These are phyloP conservation scores for Sebastes taczanowskii DNA, from an alignment of 2,797 vertebrate genomes.

Conservation along the genomic window DNA sequence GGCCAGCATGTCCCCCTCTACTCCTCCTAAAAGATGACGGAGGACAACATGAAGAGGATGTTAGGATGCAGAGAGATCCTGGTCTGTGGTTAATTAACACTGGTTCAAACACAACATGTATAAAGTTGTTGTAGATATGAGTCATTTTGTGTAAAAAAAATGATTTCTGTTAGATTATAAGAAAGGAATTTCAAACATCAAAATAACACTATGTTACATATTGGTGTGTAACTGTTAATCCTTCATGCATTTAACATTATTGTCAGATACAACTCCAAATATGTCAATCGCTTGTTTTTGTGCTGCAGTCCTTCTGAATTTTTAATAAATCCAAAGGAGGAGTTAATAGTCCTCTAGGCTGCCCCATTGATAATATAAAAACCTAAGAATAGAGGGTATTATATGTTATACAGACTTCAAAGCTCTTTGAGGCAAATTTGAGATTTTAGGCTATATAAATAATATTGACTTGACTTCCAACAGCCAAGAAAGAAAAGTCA, in stretches of 20 bases:
- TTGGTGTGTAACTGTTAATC: not conserved
- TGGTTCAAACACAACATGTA: not conserved
- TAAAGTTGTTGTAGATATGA: not conserved
- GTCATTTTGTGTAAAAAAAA: not conserved
- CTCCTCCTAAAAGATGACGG: constrained; percentile 42
- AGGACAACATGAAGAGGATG: not conserved
- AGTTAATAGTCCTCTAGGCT: not conserved
- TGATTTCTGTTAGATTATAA: not conserved
- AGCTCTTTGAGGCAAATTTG: not conserved
- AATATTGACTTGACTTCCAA: not conserved
- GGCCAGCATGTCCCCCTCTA: constrained; percentile 59
- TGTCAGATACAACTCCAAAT: not conserved
- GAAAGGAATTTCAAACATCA: not conserved
- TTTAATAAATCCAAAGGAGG: not conserved
- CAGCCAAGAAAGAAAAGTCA: not conserved
- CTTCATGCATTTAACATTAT: not conserved
- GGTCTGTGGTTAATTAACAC: not conserved
- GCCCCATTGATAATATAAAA: not conserved
- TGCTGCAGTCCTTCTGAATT: not conserved
- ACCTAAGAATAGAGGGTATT: not conserved
- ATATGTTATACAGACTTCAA: not conserved
- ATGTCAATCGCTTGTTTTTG: not conserved
- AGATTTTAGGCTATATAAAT: not conserved
- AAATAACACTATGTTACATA: not conserved
- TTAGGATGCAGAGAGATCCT: not conserved